A percentile compares a stretch with the other conserved stretches of the same genome.
phyloP scores from a whole-genome alignment of 1,140 invertebrate genomes.

The Dendroctonus valens region DNA sequence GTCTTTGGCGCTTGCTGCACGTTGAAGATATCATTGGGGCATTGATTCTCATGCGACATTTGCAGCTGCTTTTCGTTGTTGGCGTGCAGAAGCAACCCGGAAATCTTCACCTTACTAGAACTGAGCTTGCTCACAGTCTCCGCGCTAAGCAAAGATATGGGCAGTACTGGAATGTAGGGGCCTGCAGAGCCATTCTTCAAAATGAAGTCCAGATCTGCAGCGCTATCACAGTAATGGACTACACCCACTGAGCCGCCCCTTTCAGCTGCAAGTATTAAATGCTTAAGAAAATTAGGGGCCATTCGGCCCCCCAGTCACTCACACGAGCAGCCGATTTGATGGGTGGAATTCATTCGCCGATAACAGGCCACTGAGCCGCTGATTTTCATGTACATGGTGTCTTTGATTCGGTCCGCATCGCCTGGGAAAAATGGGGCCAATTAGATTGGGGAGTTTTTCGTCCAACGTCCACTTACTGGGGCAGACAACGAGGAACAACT shows the following conservation, averaged over 20 bases:
- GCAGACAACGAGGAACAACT: no score
- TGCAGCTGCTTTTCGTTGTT: conserved; percentile 50
- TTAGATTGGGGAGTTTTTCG: no score
- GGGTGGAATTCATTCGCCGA: conserved; percentile 84
- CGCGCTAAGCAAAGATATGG: conserved; percentile 61
- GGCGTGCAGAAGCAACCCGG: conserved; percentile 58
- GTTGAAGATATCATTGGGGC: conserved; percentile 79
- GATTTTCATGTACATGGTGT: conserved; percentile 79
- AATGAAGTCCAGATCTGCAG: conserved; percentile 71
- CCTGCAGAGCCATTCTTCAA: conserved; percentile 65
- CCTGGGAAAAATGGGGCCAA: conserved; percentile 29
- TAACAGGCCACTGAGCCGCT: conserved; percentile 76
- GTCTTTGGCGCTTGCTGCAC: conserved; percentile 49
- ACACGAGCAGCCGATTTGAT: conserved; percentile 91
- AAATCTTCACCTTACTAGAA: conserved; percentile 53
- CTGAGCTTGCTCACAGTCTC: conserved; percentile 54
- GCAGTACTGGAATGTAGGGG: conserved; percentile 69
- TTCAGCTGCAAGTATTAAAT: conserved; percentile 67
- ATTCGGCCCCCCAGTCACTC: conserved; percentile 51
- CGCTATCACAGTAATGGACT: conserved; percentile 65
- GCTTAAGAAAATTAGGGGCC: conserved; percentile 38
- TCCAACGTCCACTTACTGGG: no score
- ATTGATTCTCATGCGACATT: conserved; percentile 74
- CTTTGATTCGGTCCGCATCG: conserved; percentile 62
- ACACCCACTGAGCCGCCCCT: conserved; percentile 79